Evolutionary conservation across 2,888 invertebrate species (phyloP).

Genomic region (Drosophila sordidula): DNA sequence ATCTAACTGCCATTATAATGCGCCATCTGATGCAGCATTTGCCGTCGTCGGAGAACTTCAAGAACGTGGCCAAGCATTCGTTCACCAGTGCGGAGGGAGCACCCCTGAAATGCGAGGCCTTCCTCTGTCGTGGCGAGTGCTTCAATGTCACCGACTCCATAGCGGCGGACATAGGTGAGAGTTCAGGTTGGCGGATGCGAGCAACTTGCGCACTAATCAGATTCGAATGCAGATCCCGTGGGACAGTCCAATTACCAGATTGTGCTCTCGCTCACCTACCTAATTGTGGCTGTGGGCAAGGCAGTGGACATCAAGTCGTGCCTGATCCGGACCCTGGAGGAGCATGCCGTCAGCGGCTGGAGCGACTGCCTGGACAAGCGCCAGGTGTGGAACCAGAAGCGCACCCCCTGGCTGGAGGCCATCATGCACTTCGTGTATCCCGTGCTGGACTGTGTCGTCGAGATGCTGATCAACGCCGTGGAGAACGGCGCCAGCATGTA

Average conservation of each 20-base stretch:
- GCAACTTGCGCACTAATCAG: background rate
- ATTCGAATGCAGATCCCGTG: constrained; percentile 82
- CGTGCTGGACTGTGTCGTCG: constrained; percentile 88
- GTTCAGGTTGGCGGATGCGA: background rate
- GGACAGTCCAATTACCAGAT: constrained; percentile 87
- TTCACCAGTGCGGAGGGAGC: constrained; percentile 82
- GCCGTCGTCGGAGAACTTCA: constrained; percentile 85
- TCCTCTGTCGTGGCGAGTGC: constrained; percentile 90
- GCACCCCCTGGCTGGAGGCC: constrained; percentile 92
- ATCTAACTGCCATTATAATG: constrained; percentile 87
- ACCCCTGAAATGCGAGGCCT: constrained; percentile 87
- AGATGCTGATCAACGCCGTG: constrained; percentile 89
- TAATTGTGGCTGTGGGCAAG: constrained; percentile 88
- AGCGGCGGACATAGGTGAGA: constrained; percentile 74
- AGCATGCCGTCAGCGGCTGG: constrained; percentile 87
- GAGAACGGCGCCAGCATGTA: constrained; percentile 92
- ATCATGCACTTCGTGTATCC: constrained; percentile 88
- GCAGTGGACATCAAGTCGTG: constrained; percentile 88
- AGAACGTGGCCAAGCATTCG: constrained; percentile 82
- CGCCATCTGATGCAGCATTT: constrained; percentile 86
- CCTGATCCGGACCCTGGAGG: constrained; percentile 88
- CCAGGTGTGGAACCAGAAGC: constrained; percentile 93
- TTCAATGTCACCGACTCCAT: constrained; percentile 83
- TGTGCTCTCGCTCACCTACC: constrained; percentile 88
- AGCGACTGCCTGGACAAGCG: constrained; percentile 90